Conservation (phyloP, 2,888 invertebrate genomes). For the Lasioglossum pauxillum region DNA sequence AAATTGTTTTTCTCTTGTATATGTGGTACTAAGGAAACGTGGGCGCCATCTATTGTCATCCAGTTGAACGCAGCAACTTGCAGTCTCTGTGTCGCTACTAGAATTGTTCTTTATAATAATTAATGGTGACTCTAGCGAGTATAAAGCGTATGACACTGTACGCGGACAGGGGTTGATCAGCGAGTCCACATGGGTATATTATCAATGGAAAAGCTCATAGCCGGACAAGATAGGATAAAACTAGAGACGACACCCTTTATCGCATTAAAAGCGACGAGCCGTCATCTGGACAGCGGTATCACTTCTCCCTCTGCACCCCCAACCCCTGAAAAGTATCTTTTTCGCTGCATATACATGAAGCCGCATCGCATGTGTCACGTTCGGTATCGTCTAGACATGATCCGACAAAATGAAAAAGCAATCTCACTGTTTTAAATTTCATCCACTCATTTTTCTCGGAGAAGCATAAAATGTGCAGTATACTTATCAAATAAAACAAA, state of each 20-base stretch:
- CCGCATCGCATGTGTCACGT: background rate
- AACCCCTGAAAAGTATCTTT: conserved; percentile 26
- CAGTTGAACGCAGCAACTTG: background rate
- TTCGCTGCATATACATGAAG: conserved; percentile 10
- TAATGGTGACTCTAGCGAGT: background rate
- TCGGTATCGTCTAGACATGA: background rate
- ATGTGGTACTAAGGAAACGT: background rate
- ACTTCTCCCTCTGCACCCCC: conserved; percentile 35
- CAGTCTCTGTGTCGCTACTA: background rate
- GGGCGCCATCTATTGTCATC: background rate
- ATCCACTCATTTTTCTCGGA: background rate
- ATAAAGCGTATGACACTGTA: background rate
- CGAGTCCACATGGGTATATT: conserved; percentile 3
- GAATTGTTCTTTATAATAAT: background rate
- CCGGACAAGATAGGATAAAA: conserved; percentile 46
- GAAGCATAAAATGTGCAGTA: background rate
- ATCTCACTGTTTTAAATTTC: background rate
- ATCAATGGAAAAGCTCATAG: conserved; percentile 34
- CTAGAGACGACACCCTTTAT: conserved; percentile 64
- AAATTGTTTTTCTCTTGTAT: background rate
- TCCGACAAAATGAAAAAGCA: background rate
- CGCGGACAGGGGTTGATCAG: conserved; percentile 14
- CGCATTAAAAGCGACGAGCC: conserved; percentile 66
- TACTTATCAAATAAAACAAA: background rate
- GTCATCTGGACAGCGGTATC: conserved; percentile 60